These are phyloP conservation scores for Paratrypauchen microcephalus DNA, from an alignment of 2,797 vertebrate species.

Conservation along the genomic window DNA sequence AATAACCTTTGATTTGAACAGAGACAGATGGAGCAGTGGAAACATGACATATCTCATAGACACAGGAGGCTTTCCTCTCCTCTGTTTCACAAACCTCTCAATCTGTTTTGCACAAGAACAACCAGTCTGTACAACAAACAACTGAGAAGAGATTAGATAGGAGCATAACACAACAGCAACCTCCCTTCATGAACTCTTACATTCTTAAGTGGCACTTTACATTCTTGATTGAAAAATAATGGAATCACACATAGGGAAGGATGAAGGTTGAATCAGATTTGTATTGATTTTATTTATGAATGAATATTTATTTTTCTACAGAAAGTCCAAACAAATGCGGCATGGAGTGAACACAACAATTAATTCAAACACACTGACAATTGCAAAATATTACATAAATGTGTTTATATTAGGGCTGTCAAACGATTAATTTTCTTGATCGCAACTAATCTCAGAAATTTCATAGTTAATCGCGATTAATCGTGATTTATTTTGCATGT, in stretches of 20 bases:
- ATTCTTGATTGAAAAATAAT: not conserved
- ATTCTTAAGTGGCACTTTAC: not conserved
- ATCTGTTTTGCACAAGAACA: not conserved
- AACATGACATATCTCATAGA: constrained; percentile 10
- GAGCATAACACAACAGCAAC: not conserved
- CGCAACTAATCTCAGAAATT: too few relatives aligned
- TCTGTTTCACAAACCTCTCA: constrained; percentile 1
- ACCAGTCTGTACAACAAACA: not conserved
- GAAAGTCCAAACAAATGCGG: too few relatives aligned
- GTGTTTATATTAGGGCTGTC: too few relatives aligned
- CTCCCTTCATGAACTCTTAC: not conserved
- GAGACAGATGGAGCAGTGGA: constrained; percentile 12
- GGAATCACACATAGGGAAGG: not conserved
- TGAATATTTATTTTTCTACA: too few relatives aligned
- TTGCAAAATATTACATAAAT: too few relatives aligned
- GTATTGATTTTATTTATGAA: too few relatives aligned
- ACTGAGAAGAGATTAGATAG: not conserved
- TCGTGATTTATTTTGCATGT: too few relatives aligned
- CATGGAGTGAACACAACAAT: too few relatives aligned
- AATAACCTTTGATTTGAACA: constrained; percentile 10
- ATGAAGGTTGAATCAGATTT: not conserved
- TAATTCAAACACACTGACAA: too few relatives aligned
- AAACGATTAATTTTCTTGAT: too few relatives aligned
- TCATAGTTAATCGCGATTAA: too few relatives aligned
- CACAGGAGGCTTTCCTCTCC: not conserved